A percentile compares a stretch with the other conserved stretches of the same genome.
Evolutionary conservation across 2,888 invertebrate species (phyloP).

Genomic region (Masnerella sp.): DNA sequence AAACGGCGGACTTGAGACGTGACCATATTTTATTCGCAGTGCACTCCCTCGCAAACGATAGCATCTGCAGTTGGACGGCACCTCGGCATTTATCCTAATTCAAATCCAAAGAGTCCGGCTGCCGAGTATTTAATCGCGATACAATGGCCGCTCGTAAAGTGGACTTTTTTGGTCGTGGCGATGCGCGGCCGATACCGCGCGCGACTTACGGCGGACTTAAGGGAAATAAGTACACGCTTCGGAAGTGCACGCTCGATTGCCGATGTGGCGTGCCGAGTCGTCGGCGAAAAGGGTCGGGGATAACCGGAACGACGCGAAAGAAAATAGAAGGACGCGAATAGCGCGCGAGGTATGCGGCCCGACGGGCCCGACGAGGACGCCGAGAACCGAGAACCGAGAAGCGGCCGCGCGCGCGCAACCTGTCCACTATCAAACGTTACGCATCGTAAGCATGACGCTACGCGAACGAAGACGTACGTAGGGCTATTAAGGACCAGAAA

Average conservation of each 20-base stretch:
- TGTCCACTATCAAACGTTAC: slow-evolving; percentile 43
- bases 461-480: slow-evolving; percentile 29
- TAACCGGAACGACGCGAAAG: slow-evolving; percentile 37
- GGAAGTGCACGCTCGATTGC: slow-evolving; percentile 65
- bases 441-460: slow-evolving; percentile 35
- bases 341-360: neutral
- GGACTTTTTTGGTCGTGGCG: slow-evolving; percentile 13
- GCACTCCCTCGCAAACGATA: slow-evolving; percentile 16
- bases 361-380: slow-evolving; percentile 8
- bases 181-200: slow-evolving; percentile 30
- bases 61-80: slow-evolving; percentile 11
- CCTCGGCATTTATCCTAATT: slow-evolving; percentile 31
- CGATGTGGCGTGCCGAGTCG: slow-evolving; percentile 56
- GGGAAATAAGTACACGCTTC: slow-evolving; percentile 51
- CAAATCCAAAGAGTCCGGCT: slow-evolving; percentile 22
- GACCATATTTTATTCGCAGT: slow-evolving; percentile 23
- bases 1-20: neutral
- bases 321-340: neutral
- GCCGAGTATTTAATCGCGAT: slow-evolving; percentile 40
- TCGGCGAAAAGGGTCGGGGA: slow-evolving; percentile 35
- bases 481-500: slow-evolving; percentile 43
- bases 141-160: slow-evolving; percentile 25
- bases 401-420: slow-evolving; percentile 29
- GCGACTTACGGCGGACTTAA: slow-evolving; percentile 41
- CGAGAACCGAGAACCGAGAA: slow-evolving; percentile 24